A percentile compares a stretch with the other conserved stretches of the same genome.
Conservation (phyloP, 1,140 invertebrate species). For the Pseudoatta argentina region DNA sequence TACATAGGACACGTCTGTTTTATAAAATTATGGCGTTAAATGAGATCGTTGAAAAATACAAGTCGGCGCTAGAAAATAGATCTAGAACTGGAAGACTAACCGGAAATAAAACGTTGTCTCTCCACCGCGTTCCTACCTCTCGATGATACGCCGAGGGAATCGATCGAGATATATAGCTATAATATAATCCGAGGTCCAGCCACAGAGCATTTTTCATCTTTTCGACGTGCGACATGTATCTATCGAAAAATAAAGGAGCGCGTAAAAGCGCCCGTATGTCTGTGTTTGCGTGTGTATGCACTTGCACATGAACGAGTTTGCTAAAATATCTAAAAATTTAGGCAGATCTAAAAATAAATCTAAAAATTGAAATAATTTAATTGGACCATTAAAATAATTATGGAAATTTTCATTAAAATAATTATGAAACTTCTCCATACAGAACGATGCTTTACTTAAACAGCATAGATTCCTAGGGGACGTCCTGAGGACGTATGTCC, state of each 20-base stretch:
- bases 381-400: too few species aligned
- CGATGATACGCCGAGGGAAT: conserved; percentile 19
- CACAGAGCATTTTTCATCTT: not conserved
- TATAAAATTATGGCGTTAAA: not conserved
- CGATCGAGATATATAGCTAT: conserved; percentile 39
- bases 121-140: not conserved
- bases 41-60: conserved; percentile 46
- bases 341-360: too few species aligned
- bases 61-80: not conserved
- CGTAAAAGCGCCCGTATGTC: not conserved
- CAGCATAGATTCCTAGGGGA: too few species aligned
- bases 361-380: too few species aligned
- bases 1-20: not conserved
- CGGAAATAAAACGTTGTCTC: conserved; percentile 10
- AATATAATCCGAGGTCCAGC: conserved; percentile 21
- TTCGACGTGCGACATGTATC: not conserved
- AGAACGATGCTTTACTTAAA: too few species aligned
- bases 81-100: conserved; percentile 51
- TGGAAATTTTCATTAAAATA: too few species aligned
- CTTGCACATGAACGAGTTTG: too few species aligned
- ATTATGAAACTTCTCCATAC: too few species aligned
- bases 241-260: conserved; percentile 53
- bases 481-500: too few species aligned
- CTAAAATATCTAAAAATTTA: too few species aligned
- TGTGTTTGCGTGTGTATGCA: not conserved